Base-by-base conservation (phyloP, 35 echinoderm and acorn worm genomes). In the Lytechinus variegatus region DNA sequence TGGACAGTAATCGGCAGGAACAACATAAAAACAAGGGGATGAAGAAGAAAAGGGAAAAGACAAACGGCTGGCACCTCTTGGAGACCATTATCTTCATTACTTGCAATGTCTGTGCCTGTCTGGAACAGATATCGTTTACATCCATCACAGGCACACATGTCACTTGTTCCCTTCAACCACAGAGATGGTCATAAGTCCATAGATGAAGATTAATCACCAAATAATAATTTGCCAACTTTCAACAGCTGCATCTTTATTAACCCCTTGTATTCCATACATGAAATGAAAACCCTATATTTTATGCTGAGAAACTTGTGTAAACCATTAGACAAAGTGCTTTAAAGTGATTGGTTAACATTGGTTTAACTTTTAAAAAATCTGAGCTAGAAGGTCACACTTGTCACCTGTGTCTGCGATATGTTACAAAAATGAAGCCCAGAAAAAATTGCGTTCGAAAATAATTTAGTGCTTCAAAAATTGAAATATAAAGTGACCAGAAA, bases 61-160 rank as follows among this genome's bases (percentile, higher is more conserved):
- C 66, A 79, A 79, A 79, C 66, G 19, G 66, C 19, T 79, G 66
- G 66, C 66, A 79, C 66, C 66, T 79, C 66, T 79, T 79, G 66
- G 66, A 79, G 66, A 79, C 66, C 21, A 79, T 79, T 79, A 79
- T 79, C 66, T 79, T 79, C 66, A 79, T 79, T 79, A 79, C 66
- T 79, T 79, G 66, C 66, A n/a, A 79, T 79, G 66, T 79, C 66
- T 79, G 66, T 21, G 66, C 66, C 66, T 79, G 66, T 79, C 66
- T 79, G 66, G 66, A 79, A 79, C 19, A 16, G 6, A 79, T 79
- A 79, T 79, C 66, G n/a, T 24, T 79, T 79, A 79, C 66, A 79
- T 79, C 66, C 66, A 79, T 79, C 66, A 79, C 66, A 79, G 19
- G 16, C 66, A 79, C 66, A 79, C 21, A 79, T 79, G 66, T 14